A percentile compares a stretch with the other conserved stretches of the same genome.
phyloP scores from a whole-genome alignment of 2,113 vertebrate genomes.

The Lagopus leucura region DNA sequence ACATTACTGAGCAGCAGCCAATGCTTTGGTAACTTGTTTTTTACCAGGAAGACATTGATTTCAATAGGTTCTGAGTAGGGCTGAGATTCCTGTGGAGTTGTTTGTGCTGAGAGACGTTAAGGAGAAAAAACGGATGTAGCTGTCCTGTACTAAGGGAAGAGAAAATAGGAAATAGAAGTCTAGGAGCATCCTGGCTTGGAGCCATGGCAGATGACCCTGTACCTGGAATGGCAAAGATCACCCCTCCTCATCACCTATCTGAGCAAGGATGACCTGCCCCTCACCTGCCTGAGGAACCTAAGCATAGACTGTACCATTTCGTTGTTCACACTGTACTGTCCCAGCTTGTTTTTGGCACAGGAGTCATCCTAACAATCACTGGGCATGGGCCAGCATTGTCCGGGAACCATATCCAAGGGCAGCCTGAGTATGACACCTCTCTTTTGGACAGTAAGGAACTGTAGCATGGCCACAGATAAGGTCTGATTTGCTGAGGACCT shows the following conservation, averaged over 20 bases:
- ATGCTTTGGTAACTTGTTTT: neutral
- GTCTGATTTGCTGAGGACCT: neutral
- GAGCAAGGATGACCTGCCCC: rapidly evolving
- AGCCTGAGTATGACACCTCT: neutral
- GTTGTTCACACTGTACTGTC: neutral
- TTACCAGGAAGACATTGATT: neutral
- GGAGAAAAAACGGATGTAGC: neutral
- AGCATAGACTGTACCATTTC: neutral
- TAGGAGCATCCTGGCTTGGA: neutral
- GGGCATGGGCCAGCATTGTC: neutral
- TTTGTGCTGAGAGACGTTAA: neutral
- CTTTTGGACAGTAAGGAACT: neutral
- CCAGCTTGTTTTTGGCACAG: neutral
- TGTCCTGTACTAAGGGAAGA: neutral
- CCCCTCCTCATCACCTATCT: rapidly evolving
- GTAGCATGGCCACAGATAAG: neutral
- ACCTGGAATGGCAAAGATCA: neutral
- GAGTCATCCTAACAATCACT: neutral
- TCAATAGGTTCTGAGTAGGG: neutral
- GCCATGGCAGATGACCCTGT: rapidly evolving
- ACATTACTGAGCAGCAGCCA: neutral
- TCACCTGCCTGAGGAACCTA: neutral
- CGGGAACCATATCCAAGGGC: neutral
- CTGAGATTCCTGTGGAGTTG: neutral
- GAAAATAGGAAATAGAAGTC: neutral